These are phyloP conservation scores for Lasioglossum zephyrum DNA, from an alignment of 2,888 invertebrate species.

Conservation along the genomic window DNA sequence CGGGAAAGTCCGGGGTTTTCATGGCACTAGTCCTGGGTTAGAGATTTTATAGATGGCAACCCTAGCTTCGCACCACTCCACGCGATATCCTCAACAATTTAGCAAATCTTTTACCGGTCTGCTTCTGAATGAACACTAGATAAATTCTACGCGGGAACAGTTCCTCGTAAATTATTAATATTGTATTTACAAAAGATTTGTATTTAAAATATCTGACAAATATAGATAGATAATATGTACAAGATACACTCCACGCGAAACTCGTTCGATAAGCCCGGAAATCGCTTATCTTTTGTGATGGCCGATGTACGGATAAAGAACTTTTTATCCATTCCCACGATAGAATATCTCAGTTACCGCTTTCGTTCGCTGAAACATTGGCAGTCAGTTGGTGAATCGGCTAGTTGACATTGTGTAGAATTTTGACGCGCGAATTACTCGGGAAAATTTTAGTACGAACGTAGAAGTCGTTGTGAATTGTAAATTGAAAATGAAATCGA, in stretches of 20 bases:
- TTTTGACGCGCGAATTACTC: background rate
- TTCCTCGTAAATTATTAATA: background rate
- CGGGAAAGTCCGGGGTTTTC: no score
- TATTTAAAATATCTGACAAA: background rate
- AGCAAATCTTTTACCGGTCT: background rate
- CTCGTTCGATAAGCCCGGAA: constrained; percentile 24
- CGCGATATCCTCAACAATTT: background rate
- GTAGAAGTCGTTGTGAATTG: background rate
- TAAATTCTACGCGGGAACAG: background rate
- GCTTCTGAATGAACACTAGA: background rate
- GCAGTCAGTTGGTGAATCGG: constrained; percentile 25
- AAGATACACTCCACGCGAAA: background rate
- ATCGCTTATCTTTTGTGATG: constrained; percentile 58
- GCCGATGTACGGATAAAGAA: constrained; percentile 64
- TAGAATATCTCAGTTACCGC: constrained; percentile 45
- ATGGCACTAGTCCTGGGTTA: no score
- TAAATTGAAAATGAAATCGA: background rate
- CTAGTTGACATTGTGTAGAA: background rate
- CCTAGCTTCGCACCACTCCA: no score
- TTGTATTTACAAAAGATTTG: background rate
- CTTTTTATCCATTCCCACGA: constrained; percentile 60
- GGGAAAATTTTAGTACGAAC: no score
- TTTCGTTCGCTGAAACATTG: constrained; percentile 19
- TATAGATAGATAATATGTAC: background rate
- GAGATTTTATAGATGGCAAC: no score